Base-by-base conservation (phyloP, 2,797 vertebrate genomes). In the Poecile montanus region DNA sequence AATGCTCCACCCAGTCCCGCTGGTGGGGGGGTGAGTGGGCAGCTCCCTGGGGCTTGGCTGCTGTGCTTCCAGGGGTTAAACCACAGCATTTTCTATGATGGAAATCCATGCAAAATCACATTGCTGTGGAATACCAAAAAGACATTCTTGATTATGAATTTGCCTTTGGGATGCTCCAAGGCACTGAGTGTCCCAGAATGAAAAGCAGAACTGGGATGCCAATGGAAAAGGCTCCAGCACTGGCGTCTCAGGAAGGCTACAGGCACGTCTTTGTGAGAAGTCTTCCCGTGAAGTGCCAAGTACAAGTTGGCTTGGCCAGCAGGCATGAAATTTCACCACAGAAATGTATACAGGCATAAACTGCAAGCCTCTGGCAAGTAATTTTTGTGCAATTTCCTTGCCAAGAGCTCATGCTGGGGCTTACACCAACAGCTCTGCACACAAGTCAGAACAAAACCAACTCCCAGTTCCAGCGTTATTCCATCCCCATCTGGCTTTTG, bases 321-420 rank as follows among this genome's bases (percentile, higher is more conserved):
- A 80, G 68, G 78, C 2, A 2, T 61, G 95, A 89, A 92, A 77
- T 93, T 96, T 95, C 88, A 54, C 71, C 88, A 72, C 87, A 71
- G 74, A 93, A 86, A 85, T 79, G 62, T 76, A 79, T 42, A 75
- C 34, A 82, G 72, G 57, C 74, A 75, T 70, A 91, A 91, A 81
- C 53, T 79, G 60, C 79, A 92, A 77, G 89, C 84, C 67, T 78
- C 56, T 94, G 94, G 90, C 92, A 97, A 85, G 74, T 75, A 7
- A 56, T 70, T 88, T 74, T 85, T 54, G 48, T 85, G n/a, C 56
- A 61, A 32, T 58, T 81, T 78, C 45, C 63, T 56, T 62, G 91
- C 79, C 76, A 94, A 88, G 32, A 26, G 67, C 53, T 89, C 61
- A 29, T 13, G 11, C 68, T 56, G 76, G 61, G 62, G 54, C 88